Conservation (phyloP, 2,888 invertebrate genomes). For the Apantesis nais region DNA sequence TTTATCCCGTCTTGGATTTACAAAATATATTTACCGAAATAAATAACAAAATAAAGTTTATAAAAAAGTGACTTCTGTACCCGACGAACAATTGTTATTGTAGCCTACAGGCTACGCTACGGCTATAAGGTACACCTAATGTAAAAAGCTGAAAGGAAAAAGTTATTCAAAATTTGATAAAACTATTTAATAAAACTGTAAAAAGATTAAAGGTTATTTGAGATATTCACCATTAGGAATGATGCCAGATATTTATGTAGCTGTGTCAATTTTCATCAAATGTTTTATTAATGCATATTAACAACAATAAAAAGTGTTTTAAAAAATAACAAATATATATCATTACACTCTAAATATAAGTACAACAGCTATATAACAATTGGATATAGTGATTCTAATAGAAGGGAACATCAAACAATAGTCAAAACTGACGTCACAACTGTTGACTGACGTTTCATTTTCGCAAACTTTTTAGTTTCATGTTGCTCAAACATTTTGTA, state of each 20-base stretch:
- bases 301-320: background rate
- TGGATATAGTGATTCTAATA: background rate
- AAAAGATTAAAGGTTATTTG: constrained; percentile 17
- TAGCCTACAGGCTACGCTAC: too few species aligned
- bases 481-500: background rate
- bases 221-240: constrained; percentile 24
- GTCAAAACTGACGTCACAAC: too few species aligned
- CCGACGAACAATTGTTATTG: too few species aligned
- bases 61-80: too few species aligned
- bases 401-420: background rate
- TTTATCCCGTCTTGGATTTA: too few species aligned
- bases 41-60: background rate
- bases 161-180: background rate
- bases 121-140: too few species aligned
- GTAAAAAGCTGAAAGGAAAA: too few species aligned
- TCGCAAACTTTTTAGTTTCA: background rate
- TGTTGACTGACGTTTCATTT: background rate
- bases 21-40: background rate
- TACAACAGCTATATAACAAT: background rate
- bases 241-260: constrained; percentile 22
- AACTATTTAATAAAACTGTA: background rate
- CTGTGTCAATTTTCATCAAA: constrained; percentile 20
- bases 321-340: background rate
- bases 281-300: constrained; percentile 11
- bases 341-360: background rate